phyloP scores from a whole-genome alignment of 2,113 vertebrate species.

The Podocnemis expansa region DNA sequence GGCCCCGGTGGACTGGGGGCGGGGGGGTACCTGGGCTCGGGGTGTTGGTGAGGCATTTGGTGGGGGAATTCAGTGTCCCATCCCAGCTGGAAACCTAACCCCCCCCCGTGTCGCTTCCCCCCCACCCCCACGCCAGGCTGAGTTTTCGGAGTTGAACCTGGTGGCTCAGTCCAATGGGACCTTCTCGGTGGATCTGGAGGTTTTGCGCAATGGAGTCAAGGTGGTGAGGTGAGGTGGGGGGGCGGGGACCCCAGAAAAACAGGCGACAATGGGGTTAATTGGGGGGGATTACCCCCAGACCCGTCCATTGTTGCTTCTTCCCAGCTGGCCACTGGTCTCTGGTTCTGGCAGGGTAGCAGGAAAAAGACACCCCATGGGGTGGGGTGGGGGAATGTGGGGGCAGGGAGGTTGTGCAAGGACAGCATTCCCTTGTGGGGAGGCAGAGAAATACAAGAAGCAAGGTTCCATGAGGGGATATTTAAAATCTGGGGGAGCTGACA shows the following conservation, averaged over 20 bases:
- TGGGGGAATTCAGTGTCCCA: background rate
- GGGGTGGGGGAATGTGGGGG: background rate
- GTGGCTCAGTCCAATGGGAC: conserved; percentile 86
- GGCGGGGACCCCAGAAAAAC: background rate
- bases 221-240: conserved; percentile 81
- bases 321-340: accelerated
- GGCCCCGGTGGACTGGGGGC: background rate
- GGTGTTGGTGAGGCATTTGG: background rate
- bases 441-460: too few species aligned
- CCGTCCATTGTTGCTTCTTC: background rate
- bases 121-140: conserved; percentile 83
- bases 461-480: too few species aligned
- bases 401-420: too few species aligned
- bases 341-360: too few species aligned
- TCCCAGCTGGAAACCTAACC: background rate
- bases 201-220: conserved; percentile 86
- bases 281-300: background rate
- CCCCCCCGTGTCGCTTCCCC: too few species aligned
- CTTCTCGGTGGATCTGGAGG: conserved; percentile 87
- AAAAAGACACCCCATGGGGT: background rate
- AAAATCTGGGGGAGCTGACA: too few species aligned
- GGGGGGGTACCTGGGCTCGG: background rate
- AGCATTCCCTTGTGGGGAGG: too few species aligned
- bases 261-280: background rate
- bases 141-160: conserved; percentile 90